Evolutionary conservation across 92 coral and sea anemone species (phyloP).

Genomic region (Actinernus sp.): DNA sequence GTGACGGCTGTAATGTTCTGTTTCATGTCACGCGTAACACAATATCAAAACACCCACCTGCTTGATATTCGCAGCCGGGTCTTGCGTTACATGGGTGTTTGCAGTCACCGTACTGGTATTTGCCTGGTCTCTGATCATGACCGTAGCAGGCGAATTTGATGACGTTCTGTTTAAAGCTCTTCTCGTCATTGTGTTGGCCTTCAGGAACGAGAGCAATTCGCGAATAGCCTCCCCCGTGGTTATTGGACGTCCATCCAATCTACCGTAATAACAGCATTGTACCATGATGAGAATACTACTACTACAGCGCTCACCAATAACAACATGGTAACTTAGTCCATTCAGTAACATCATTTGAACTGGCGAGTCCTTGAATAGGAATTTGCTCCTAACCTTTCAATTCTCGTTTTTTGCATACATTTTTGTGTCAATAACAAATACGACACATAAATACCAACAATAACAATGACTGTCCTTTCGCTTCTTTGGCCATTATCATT

Average conservation of each 20-base stretch:
- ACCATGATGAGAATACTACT: no score
- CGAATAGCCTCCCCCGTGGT: conserved; percentile 50
- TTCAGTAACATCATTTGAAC: no score
- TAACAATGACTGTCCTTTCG: no score
- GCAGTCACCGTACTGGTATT: conserved; percentile 44
- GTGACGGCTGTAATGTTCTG: no score
- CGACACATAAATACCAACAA: no score
- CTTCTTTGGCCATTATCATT: no score
- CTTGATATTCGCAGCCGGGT: conserved; percentile 58
- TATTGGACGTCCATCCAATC: conserved; percentile 64
- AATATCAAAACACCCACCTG: conserved; percentile 11
- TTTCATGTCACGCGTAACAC: not conserved
- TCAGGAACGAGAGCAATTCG: conserved; percentile 50
- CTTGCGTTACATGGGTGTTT: conserved; percentile 62
- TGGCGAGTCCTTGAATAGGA: no score
- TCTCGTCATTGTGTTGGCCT: conserved; percentile 11
- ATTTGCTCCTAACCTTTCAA: no score
- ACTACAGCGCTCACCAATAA: no score
- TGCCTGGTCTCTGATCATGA: conserved; percentile 57
- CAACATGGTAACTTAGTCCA: no score
- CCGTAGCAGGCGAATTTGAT: conserved; percentile 51
- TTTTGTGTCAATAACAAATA: no score
- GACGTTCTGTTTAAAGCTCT: conserved; percentile 37
- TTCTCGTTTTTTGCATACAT: no score
- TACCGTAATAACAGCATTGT: not conserved